Percentiles rank a stretch among this genome's conserved stretches.
Conservation (phyloP, 2,113 vertebrate species). For the Pionites leucogaster region DNA sequence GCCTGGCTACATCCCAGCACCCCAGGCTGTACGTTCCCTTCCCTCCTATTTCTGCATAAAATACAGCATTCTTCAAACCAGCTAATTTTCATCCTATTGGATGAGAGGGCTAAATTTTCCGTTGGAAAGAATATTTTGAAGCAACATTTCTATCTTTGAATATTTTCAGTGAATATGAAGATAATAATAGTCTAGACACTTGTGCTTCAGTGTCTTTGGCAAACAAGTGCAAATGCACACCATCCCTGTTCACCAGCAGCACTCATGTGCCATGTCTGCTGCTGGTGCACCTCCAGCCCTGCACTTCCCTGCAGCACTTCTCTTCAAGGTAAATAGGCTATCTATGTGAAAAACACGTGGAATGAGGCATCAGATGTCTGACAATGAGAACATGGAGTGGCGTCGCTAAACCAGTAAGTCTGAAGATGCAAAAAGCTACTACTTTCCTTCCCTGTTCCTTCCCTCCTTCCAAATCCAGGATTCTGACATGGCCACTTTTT, state of each 20-base stretch:
- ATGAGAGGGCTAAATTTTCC: background rate
- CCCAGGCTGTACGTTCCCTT: fast-evolving
- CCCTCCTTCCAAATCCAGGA: background rate
- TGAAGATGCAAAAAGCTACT: background rate
- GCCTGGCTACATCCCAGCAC: background rate
- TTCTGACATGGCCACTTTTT: background rate
- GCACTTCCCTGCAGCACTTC: background rate
- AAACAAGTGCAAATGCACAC: fast-evolving
- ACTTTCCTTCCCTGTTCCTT: background rate
- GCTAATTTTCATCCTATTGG: background rate
- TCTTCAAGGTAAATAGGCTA: background rate
- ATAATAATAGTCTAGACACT: background rate
- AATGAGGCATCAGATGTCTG: background rate
- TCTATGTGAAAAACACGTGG: fast-evolving
- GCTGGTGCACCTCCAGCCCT: background rate
- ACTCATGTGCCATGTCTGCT: background rate
- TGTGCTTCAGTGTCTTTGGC: too few relatives aligned
- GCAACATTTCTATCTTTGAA: background rate
- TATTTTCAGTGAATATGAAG: background rate
- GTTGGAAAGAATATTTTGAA: background rate
- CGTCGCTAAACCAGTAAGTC: background rate
- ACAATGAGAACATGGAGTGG: background rate
- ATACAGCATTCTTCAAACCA: background rate
- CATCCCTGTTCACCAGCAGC: background rate
- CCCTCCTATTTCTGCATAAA: background rate